Base-by-base conservation (phyloP, 1,140 invertebrate genomes). In the Cataglyphis hispanica region DNA sequence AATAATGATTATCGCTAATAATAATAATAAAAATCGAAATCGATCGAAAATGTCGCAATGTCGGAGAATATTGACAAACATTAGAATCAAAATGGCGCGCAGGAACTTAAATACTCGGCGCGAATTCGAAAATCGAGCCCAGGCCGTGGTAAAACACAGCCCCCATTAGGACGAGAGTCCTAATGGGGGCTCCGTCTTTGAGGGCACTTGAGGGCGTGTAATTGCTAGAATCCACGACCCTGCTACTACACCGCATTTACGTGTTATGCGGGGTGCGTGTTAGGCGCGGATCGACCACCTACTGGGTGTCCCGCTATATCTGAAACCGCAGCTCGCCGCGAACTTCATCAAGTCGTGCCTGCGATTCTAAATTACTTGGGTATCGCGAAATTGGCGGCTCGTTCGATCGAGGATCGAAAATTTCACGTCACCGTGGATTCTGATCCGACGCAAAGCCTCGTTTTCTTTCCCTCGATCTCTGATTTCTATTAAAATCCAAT, bases 151-250 rank as follows among this genome's bases (percentile, higher is more conserved):
- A 91, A 92, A 93, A 88, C 89, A 88, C 89, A 92, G 92, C 92
- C 92, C 92, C 91, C 89, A n/a, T n/a, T n/a, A n/a, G n/a, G n/a
- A n/a, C n/a, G n/a, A n/a, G 91, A 85, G 91, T 93, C 92, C 93
- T 95, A 94, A 95, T 95, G 94, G 94, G 94, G 93, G 84, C 92
- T 91, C 92, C 92, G 91, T 92, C 91, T 91, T 90, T 90, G 86
- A 95, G 93, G 91, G 92, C 88, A 93, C 94, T 95, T 90, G 92
- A 95, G 92, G 92, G 91, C 90, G 91, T 95, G 94, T 95, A 95
- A 95, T 95, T 95, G 94, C 94, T 95, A 93, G 93, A 94, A 95
- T 95, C 94, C 91, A 94, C 93, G 92, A 94, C 92, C 93, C 94
- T 88, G 92, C 90, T 92, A 92, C 91, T 94, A 93, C 88, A 93